Evolutionary conservation across 2,797 vertebrate species (phyloP).

Genomic region (Cyclura pinguis): DNA sequence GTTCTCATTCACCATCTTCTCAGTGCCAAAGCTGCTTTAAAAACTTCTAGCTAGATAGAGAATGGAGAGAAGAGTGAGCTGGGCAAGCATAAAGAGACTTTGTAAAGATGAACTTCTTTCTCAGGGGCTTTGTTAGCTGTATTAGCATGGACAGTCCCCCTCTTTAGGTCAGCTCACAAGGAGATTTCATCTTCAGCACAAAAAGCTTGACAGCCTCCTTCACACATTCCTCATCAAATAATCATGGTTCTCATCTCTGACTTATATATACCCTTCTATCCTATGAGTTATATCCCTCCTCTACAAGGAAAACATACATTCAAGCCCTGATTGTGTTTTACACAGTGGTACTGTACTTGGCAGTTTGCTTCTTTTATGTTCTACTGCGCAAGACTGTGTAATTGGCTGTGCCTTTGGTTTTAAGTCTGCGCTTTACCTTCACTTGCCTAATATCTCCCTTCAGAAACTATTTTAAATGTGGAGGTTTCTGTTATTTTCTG

Average conservation of each 20-base stretch:
- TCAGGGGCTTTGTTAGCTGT: not conserved
- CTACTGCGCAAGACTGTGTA: not conserved
- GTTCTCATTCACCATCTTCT: too few species aligned
- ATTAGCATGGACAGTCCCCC: constrained; percentile 30
- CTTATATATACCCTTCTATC: constrained; percentile 23
- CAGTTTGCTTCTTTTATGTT: constrained; percentile 20
- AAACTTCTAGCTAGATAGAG: too few species aligned
- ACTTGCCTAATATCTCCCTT: not conserved
- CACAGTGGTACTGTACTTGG: constrained; percentile 1
- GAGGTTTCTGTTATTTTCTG: not conserved
- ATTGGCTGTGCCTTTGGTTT: constrained; percentile 24
- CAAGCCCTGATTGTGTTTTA: not conserved
- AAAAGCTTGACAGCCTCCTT: not conserved
- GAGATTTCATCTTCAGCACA: constrained; percentile 1
- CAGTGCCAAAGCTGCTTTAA: too few species aligned
- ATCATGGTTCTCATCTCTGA: constrained; percentile 31
- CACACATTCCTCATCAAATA: constrained; percentile 45
- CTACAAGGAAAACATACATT: constrained; percentile 40
- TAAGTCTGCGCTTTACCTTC: not conserved
- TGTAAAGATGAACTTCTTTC: too few species aligned
- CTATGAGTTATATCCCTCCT: constrained; percentile 30
- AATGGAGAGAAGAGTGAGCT: too few species aligned
- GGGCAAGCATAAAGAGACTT: too few species aligned
- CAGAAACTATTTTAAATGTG: not conserved
- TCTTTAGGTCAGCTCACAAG: constrained; percentile 17